These are phyloP conservation scores for Aegithalos caudatus DNA, from an alignment of 2,113 vertebrate species.

Conservation along the genomic window DNA sequence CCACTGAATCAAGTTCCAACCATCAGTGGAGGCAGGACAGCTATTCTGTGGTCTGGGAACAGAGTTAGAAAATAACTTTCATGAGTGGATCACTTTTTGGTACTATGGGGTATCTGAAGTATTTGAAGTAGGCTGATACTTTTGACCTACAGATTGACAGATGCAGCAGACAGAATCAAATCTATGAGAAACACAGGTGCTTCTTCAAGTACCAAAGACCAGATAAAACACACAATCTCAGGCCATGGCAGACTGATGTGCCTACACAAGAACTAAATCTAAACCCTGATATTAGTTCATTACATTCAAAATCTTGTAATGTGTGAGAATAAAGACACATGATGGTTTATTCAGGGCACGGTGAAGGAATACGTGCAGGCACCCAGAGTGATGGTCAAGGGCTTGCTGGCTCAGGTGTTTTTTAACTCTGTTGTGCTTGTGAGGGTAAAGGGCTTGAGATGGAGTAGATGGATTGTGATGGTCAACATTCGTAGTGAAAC, in stretches of 20 bases:
- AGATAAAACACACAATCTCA: not conserved
- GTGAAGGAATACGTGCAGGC: not conserved
- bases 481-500: not conserved
- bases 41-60: not conserved
- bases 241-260: not conserved
- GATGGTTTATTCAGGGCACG: not conserved
- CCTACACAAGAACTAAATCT: not conserved
- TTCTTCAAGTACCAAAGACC: not conserved
- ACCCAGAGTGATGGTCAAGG: not conserved
- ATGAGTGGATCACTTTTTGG: not conserved
- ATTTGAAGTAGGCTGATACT: not conserved
- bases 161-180: not conserved
- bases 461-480: not conserved
- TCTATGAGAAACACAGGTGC: not conserved
- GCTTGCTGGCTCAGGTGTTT: accelerated
- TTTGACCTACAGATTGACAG: not conserved
- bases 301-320: not conserved
- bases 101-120: not conserved
- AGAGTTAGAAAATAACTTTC: not conserved
- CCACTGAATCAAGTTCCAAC: not conserved
- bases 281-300: not conserved
- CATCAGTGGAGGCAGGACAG: not conserved
- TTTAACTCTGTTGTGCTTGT: not conserved
- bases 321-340: not conserved
- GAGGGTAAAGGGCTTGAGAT: not conserved